Evolutionary conservation across 2,888 invertebrate species (phyloP).

Genomic region (Gryllus longicercus): DNA sequence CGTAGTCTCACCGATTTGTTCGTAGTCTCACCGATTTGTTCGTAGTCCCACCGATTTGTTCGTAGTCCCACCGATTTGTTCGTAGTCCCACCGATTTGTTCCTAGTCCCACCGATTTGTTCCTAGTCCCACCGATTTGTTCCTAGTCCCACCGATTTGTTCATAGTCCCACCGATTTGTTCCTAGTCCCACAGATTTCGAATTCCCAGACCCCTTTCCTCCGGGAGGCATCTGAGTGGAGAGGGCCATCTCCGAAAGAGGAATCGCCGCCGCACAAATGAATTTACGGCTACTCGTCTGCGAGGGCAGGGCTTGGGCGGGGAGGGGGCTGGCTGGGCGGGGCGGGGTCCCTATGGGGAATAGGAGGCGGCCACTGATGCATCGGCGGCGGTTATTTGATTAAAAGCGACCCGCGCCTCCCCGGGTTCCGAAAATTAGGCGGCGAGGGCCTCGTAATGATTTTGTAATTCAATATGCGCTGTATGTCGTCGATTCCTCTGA

Average conservation of each 20-base stretch:
- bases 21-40: no score
- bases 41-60: no score
- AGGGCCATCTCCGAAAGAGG: constrained; percentile 5
- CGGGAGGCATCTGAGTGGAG: no score
- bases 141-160: no score
- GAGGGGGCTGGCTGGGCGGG: background rate
- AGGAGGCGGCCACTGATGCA: background rate
- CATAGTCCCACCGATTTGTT: no score
- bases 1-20: no score
- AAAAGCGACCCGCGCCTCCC: background rate
- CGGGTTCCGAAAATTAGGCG: background rate
- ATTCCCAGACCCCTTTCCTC: no score
- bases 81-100: no score
- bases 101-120: no score
- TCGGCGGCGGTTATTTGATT: constrained; percentile 17
- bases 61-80: no score
- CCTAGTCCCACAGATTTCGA: no score
- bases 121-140: no score
- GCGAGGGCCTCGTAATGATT: background rate
- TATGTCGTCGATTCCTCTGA: constrained; percentile 9
- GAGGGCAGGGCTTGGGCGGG: background rate
- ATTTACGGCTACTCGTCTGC: background rate
- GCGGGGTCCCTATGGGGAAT: background rate
- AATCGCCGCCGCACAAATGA: background rate
- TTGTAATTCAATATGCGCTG: background rate